Conservation (phyloP, 1,140 invertebrate species). For the Brachionus rotundiformis region DNA sequence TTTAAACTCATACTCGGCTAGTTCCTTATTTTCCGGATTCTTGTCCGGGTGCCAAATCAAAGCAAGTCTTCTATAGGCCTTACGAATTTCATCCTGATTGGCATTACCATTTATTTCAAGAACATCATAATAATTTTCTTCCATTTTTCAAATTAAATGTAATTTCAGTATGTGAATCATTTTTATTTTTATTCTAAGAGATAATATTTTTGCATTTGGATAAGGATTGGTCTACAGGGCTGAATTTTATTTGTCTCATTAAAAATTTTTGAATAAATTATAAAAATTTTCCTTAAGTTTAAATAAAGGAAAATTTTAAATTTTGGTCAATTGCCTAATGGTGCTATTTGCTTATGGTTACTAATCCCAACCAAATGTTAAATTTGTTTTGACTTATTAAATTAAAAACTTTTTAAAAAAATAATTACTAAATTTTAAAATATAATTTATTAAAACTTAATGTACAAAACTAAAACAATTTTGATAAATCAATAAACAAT, state of each 20-base stretch:
- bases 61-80: conserved; percentile 85
- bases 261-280: not conserved
- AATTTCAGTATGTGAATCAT: not conserved
- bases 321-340: too few species aligned
- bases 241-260: not conserved
- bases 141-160: not conserved
- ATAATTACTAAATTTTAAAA: not conserved
- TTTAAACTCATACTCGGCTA: conserved; percentile 69
- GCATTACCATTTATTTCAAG: conserved; percentile 18
- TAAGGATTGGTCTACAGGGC: not conserved
- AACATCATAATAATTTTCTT: conserved; percentile 43
- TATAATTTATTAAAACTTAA: not conserved
- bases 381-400: too few species aligned
- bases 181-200: not conserved
- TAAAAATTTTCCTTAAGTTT: too few species aligned
- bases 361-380: too few species aligned
- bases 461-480: not conserved
- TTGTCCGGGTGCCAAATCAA: conserved; percentile 21
- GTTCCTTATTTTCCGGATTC: conserved; percentile 70
- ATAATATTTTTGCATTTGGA: not conserved
- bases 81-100: conserved; percentile 52
- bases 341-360: too few species aligned
- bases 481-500: not conserved
- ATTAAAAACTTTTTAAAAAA: too few species aligned
- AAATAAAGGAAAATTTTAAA: too few species aligned